Conservation (phyloP, 2,888 invertebrate species). For the Abscondita cerata region DNA sequence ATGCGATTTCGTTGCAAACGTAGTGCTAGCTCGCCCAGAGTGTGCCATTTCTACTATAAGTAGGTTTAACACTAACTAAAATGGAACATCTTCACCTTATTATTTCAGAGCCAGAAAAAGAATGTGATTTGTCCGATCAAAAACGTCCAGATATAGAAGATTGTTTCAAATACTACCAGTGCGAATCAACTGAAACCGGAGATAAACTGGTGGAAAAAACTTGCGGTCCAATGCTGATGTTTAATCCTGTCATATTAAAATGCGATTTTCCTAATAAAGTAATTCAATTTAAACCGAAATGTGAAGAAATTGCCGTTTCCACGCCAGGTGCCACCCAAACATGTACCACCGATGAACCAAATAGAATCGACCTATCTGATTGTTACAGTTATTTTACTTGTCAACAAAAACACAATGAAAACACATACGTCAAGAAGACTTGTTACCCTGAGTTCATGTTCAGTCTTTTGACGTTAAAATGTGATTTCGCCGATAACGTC, state of each 20-base stretch:
- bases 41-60: neutral
- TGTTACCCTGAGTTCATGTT: slow-evolving; percentile 2
- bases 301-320: neutral
- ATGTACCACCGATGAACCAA: neutral
- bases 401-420: neutral
- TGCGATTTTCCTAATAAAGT: neutral
- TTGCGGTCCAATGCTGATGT: neutral
- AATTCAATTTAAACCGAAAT: neutral
- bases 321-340: neutral
- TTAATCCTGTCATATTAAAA: neutral
- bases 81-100: no score
- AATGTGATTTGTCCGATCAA: neutral
- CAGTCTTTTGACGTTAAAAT: neutral
- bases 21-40: neutral
- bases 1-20: slow-evolving; percentile 2
- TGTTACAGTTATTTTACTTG: neutral
- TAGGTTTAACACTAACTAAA: no score
- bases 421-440: neutral
- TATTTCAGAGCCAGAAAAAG: neutral
- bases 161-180: neutral
- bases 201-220: neutral
- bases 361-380: neutral
- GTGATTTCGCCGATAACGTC: slow-evolving; percentile 1
- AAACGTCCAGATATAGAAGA: neutral
- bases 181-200: neutral